Percentiles rank a stretch among this genome's conserved stretches.
Conservation (phyloP, 2,113 vertebrate species). For the Nothoprocta pentlandii region DNA sequence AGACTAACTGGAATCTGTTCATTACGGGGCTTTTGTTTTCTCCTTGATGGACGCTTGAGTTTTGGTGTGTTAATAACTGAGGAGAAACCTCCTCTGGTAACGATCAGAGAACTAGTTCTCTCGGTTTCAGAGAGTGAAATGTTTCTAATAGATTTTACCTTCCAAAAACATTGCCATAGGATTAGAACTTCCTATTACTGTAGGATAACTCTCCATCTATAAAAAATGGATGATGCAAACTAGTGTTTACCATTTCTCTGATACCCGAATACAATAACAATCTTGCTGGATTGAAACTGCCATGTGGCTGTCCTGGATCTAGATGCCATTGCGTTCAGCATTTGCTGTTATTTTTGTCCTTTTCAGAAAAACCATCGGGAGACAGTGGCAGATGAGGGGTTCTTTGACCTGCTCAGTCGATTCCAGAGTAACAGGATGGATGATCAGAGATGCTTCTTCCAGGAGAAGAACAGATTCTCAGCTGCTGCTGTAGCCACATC, state of each 20-base stretch:
- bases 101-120: neutral
- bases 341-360: neutral
- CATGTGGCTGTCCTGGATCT: neutral
- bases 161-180: neutral
- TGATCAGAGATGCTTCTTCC: slow-evolving; percentile 91
- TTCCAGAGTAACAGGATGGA: slow-evolving; percentile 99
- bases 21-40: neutral
- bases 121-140: neutral
- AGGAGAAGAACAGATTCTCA: slow-evolving; percentile 76
- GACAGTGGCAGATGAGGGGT: slow-evolving; percentile 89
- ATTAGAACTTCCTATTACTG: neutral
- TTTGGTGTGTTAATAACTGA: neutral
- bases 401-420: slow-evolving; percentile 94
- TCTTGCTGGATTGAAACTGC: neutral
- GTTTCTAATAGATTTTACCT: neutral
- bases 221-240: neutral
- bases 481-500: slow-evolving; percentile 58
- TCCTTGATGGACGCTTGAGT: neutral
- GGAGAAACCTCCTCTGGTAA: neutral
- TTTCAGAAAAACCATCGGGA: slow-evolving; percentile 85
- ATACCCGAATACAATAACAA: neutral
- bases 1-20: neutral
- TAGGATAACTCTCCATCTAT: neutral
- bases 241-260: neutral
- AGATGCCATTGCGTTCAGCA: neutral